Evolutionary conservation across 2,797 vertebrate species (phyloP).

Genomic region (Sebastes trivittatus): DNA sequence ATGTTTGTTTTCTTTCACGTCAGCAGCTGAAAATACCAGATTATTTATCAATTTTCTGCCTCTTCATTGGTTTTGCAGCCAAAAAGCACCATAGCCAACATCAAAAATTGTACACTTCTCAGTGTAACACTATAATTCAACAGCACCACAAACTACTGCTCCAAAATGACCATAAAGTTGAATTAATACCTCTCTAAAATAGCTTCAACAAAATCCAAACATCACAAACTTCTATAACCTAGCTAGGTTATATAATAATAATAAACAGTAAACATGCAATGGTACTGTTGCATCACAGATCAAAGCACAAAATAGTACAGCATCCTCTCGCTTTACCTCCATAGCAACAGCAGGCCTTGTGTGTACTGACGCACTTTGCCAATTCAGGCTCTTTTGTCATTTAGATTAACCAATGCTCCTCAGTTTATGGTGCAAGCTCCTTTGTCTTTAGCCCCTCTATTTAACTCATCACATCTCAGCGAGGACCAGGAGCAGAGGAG

Average conservation of each 20-base stretch:
- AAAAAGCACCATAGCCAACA: not conserved
- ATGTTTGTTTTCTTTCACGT: not conserved
- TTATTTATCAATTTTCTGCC: not conserved
- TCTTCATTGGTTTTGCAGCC: not conserved
- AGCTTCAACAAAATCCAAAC: not conserved
- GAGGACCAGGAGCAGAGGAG: slow-evolving; percentile 20
- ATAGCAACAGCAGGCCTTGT: slow-evolving; percentile 77
- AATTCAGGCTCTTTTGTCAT: slow-evolving; percentile 82
- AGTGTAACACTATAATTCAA: not conserved
- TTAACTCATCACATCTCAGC: slow-evolving; percentile 47
- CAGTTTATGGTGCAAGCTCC: slow-evolving; percentile 52
- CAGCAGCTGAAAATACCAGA: not conserved
- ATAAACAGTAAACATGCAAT: slow-evolving; percentile 29
- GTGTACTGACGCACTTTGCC: slow-evolving; percentile 62
- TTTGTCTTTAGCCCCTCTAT: slow-evolving; percentile 67
- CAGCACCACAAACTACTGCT: not conserved
- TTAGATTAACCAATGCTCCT: slow-evolving; percentile 78
- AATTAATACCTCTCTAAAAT: not conserved
- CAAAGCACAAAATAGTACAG: slow-evolving; percentile 59
- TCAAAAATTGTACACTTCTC: not conserved
- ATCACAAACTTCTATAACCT: not conserved
- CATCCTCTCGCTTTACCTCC: slow-evolving; percentile 59
- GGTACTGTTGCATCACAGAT: slow-evolving; percentile 51
- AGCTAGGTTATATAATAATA: not conserved
- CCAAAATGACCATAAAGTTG: not conserved